These are phyloP conservation scores for Ramazzottius varieornatus DNA, from an alignment of 2,888 invertebrate species.

Conservation along the genomic window DNA sequence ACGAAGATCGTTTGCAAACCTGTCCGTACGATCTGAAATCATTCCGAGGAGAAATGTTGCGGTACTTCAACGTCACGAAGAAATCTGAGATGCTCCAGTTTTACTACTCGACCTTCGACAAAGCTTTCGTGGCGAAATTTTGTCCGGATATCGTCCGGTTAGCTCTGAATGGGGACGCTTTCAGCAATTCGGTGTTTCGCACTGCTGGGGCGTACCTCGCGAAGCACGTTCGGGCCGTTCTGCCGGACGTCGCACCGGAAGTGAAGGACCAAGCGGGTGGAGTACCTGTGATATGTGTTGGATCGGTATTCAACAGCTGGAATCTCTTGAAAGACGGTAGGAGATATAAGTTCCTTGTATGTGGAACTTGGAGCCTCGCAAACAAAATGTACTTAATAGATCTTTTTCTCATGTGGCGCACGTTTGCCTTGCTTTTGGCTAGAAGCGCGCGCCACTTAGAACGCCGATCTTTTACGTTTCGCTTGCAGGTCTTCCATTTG, in stretches of 20 bases:
- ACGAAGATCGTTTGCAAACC: slow-evolving; percentile 21
- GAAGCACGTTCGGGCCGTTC: slow-evolving; percentile 20
- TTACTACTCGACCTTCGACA: slow-evolving; percentile 46
- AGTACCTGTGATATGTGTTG: slow-evolving; percentile 21
- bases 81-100: slow-evolving; percentile 36
- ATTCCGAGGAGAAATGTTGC: slow-evolving; percentile 16
- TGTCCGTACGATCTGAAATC: slow-evolving; percentile 13
- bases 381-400: too few relatives aligned
- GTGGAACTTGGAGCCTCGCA: too few relatives aligned
- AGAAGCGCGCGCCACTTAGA: too few relatives aligned
- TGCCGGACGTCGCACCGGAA: slow-evolving; percentile 12
- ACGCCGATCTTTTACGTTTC: too few relatives aligned
- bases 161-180: slow-evolving; percentile 15
- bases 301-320: slow-evolving; percentile 25
- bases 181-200: slow-evolving; percentile 21
- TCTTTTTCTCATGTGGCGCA: too few relatives aligned
- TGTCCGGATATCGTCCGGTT: slow-evolving; percentile 39
- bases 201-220: slow-evolving; percentile 23
- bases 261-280: slow-evolving; percentile 15
- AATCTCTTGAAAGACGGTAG: slow-evolving; percentile 15
- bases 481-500: too few relatives aligned
- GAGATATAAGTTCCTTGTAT: too few relatives aligned
- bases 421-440: too few relatives aligned
- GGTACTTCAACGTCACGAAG: slow-evolving; percentile 19
- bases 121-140: slow-evolving; percentile 44